phyloP scores from a whole-genome alignment of 2,113 vertebrate genomes.

The Chionodraco myersi region DNA sequence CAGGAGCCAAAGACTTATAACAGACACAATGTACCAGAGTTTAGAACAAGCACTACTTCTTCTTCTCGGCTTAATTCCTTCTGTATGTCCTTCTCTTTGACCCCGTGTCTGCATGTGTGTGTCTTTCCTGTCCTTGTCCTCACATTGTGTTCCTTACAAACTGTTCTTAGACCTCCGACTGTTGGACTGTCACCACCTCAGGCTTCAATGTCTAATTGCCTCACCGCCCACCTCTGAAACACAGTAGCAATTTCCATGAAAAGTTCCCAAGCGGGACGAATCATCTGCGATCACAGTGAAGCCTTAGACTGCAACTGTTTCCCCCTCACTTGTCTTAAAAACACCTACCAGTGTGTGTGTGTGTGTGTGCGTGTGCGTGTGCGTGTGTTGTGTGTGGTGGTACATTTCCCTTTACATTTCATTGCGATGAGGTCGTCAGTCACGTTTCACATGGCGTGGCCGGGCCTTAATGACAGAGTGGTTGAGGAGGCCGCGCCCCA shows the following conservation, averaged over 20 bases:
- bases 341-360: constrained; percentile 19
- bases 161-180: constrained; percentile 29
- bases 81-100: constrained; percentile 14
- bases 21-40: background rate
- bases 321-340: constrained; percentile 1
- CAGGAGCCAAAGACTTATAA: background rate
- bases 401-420: constrained; percentile 67
- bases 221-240: constrained; percentile 26
- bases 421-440: constrained; percentile 61
- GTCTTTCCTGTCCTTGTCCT: constrained; percentile 18
- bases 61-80: background rate
- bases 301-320: constrained; percentile 7
- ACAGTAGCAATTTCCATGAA: constrained; percentile 46
- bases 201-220: constrained; percentile 45
- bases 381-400: no score
- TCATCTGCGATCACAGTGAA: constrained; percentile 20
- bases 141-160: constrained; percentile 35
- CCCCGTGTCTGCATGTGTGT: background rate
- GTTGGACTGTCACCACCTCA: constrained; percentile 46
- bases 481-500: constrained; percentile 70
- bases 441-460: constrained; percentile 55
- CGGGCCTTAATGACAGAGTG: constrained; percentile 76
- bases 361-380: no score
- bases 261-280: constrained; percentile 29
- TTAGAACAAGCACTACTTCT: constrained; percentile 10